phyloP scores from a whole-genome alignment of 1,140 invertebrate genomes.

The Sitophilus oryzae region DNA sequence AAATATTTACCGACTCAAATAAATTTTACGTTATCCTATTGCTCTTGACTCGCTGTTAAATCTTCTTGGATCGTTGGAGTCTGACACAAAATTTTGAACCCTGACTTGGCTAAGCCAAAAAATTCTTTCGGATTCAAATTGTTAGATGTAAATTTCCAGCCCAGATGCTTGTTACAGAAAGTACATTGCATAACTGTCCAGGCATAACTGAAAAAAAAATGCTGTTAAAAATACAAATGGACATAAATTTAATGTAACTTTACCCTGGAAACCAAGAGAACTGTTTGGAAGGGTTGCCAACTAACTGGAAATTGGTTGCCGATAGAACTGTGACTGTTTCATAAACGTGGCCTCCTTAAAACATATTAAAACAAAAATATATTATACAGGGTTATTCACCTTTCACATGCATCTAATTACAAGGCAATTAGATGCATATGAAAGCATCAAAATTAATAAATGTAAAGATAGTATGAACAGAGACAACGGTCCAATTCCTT shows the following conservation, averaged over 20 bases:
- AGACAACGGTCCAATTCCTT: too few species aligned
- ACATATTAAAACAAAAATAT: conserved; percentile 1
- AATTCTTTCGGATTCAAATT: conserved; percentile 62
- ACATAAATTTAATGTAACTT: conserved; percentile 21
- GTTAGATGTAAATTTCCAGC: conserved; percentile 71
- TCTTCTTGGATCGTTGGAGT: too few species aligned
- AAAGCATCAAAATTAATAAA: too few species aligned
- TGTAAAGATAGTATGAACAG: too few species aligned
- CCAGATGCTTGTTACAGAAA: conserved; percentile 63
- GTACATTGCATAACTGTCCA: conserved; percentile 72
- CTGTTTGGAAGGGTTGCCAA: conserved; percentile 56
- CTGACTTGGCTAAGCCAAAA: conserved; percentile 59
- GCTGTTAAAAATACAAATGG: too few species aligned
- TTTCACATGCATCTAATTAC: too few species aligned
- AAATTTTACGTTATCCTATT: too few species aligned
- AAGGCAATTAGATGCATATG: too few species aligned
- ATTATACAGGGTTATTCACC: too few species aligned
- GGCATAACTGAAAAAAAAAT: conserved; percentile 55
- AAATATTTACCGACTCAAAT: too few species aligned
- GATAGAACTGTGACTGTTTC: conserved; percentile 72
- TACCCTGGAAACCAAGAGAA: conserved; percentile 85
- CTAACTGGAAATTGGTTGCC: conserved; percentile 54
- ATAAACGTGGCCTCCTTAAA: conserved; percentile 63
- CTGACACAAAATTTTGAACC: conserved; percentile 32
- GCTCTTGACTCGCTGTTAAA: too few species aligned